phyloP scores from a whole-genome alignment of 1,140 invertebrate species.

The Armadillidium nasatum region DNA sequence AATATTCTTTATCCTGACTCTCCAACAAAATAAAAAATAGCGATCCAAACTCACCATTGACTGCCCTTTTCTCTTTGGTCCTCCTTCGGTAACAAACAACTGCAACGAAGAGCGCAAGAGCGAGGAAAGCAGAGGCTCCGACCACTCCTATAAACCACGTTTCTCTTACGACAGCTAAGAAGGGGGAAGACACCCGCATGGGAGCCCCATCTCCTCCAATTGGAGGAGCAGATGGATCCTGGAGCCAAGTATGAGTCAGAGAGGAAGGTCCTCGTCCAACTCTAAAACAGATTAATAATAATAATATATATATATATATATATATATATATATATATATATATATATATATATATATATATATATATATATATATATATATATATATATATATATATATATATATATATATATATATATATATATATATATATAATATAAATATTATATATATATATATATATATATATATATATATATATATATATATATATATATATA shows the following conservation, averaged over 20 bases:
- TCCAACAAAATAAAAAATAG: no score
- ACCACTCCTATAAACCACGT: conserved; percentile 40
- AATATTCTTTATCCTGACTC: no score
- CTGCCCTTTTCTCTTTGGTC: conserved; percentile 38
- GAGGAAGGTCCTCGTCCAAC: conserved; percentile 35
- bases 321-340: not conserved
- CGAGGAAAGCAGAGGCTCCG: conserved; percentile 34
- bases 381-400: conserved; percentile 14
- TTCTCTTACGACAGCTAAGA: conserved; percentile 34
- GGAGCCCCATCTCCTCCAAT: conserved; percentile 28
- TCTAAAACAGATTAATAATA: not conserved
- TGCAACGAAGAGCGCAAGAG: conserved; percentile 37
- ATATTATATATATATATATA: no score
- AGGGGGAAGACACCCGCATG: conserved; percentile 31
- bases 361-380: conserved; percentile 5
- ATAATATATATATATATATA: not conserved
- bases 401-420: no score
- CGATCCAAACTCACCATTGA: conserved; percentile 37
- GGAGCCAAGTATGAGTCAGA: conserved; percentile 38
- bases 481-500: no score
- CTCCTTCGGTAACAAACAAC: conserved; percentile 38
- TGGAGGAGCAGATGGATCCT: conserved; percentile 33
- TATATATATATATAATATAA: no score
- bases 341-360: not conserved
- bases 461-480: no score